Percentiles rank a stretch among this genome's conserved stretches.
Evolutionary conservation across 2,888 invertebrate genomes (phyloP).

Genomic region (Plagodis dolabraria): DNA sequence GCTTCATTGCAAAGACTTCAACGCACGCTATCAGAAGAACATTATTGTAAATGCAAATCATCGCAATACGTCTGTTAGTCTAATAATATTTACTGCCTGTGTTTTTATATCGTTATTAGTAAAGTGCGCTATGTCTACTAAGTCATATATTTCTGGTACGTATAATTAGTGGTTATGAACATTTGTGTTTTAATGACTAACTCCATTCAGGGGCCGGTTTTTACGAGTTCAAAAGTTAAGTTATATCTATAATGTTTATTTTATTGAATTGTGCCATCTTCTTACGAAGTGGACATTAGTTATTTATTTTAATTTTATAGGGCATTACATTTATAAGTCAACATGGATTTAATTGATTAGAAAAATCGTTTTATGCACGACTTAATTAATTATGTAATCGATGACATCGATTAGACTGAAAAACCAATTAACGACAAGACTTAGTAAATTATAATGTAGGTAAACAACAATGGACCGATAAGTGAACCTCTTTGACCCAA

Average conservation of each 20-base stretch:
- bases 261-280: neutral
- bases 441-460: slow-evolving; percentile 36
- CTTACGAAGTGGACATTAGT: neutral
- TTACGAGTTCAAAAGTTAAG: slow-evolving; percentile 13
- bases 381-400: slow-evolving; percentile 17
- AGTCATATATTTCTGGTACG: neutral
- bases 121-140: neutral
- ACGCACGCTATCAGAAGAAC: slow-evolving; percentile 55
- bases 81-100: too few species aligned
- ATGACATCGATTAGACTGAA: slow-evolving; percentile 26
- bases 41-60: slow-evolving; percentile 10
- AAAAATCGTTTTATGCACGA: slow-evolving; percentile 5
- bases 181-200: slow-evolving; percentile 18
- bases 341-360: too few species aligned
- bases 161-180: slow-evolving; percentile 1
- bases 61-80: too few species aligned
- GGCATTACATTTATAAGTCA: too few species aligned
- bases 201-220: slow-evolving; percentile 17
- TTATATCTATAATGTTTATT: slow-evolving; percentile 1
- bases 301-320: neutral
- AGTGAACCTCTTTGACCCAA: slow-evolving; percentile 48
- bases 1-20: slow-evolving; percentile 71
- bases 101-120: neutral
- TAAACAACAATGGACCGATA: slow-evolving; percentile 48
- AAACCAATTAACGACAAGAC: slow-evolving; percentile 35